Conservation (phyloP, 2,888 invertebrate species). For the Limnephilus lunatus region DNA sequence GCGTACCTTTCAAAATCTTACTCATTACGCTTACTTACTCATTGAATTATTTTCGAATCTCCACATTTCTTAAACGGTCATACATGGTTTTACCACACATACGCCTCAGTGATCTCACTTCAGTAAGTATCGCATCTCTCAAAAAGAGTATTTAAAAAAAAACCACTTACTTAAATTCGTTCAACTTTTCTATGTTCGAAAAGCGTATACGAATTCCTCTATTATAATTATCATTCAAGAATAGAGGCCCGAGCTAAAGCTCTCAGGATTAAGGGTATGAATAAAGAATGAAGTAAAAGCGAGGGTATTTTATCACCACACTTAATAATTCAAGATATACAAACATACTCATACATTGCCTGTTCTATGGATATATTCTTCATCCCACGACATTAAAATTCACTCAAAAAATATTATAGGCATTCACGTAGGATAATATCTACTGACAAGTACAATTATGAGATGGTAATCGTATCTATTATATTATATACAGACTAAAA, state of each 20-base stretch:
- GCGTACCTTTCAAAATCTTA: too few species aligned
- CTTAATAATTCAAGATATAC: constrained; percentile 12
- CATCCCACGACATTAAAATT: neutral
- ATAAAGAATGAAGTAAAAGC: constrained; percentile 16
- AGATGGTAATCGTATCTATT: too few species aligned
- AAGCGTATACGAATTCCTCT: neutral
- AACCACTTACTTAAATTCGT: neutral
- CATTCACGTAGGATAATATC: neutral
- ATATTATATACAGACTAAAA: too few species aligned
- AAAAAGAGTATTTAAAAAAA: neutral
- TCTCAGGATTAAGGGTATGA: constrained; percentile 16
- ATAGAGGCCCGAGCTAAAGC: neutral
- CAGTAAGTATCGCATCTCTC: too few species aligned
- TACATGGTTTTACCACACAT: too few species aligned
- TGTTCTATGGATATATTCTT: neutral
- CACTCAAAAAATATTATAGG: neutral
- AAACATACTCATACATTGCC: neutral
- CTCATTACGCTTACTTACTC: too few species aligned
- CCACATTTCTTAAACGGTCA: too few species aligned
- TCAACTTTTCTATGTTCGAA: neutral
- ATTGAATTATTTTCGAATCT: too few species aligned
- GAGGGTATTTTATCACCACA: constrained; percentile 6
- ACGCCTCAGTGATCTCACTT: too few species aligned
- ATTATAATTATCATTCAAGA: too few species aligned
- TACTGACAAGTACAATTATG: neutral